Conservation (phyloP, 2,113 vertebrate species). For the Dolichallabes microphthalmus region DNA sequence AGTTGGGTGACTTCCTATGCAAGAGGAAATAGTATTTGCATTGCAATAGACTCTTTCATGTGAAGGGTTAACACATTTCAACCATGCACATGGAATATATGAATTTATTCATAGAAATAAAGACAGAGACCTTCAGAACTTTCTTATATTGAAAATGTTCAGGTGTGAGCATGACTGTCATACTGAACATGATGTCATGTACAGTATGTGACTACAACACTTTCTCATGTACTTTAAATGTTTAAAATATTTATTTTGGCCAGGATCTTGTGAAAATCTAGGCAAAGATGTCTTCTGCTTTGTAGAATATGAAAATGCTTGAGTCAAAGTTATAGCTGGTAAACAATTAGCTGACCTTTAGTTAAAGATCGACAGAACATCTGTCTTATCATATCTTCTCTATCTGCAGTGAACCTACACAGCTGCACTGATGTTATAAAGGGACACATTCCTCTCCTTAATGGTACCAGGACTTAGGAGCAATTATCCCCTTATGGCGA, state of each 20-base stretch:
- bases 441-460: slow-evolving; percentile 36
- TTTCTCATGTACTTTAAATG: neutral
- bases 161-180: neutral
- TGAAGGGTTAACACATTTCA: neutral
- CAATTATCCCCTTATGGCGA: slow-evolving; percentile 44
- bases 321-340: slow-evolving; percentile 1
- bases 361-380: slow-evolving; percentile 25
- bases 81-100: too few species aligned
- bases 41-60: neutral
- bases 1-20: neutral
- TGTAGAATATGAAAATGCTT: neutral
- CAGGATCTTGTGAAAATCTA: neutral
- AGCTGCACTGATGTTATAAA: slow-evolving; percentile 18
- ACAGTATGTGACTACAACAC: neutral
- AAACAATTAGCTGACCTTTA: slow-evolving; percentile 5
- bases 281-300: neutral
- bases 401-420: neutral
- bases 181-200: neutral
- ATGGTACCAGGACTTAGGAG: slow-evolving; percentile 37
- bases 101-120: neutral
- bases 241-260: neutral
- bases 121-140: neutral
- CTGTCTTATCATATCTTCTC: slow-evolving; percentile 22
- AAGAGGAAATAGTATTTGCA: neutral
- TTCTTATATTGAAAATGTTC: neutral